Evolutionary conservation across 2,113 vertebrate species (phyloP), one percentile per base, ranked within the genome.

Genomic region (Sinocyclocheilus anshuiensis): DNA sequence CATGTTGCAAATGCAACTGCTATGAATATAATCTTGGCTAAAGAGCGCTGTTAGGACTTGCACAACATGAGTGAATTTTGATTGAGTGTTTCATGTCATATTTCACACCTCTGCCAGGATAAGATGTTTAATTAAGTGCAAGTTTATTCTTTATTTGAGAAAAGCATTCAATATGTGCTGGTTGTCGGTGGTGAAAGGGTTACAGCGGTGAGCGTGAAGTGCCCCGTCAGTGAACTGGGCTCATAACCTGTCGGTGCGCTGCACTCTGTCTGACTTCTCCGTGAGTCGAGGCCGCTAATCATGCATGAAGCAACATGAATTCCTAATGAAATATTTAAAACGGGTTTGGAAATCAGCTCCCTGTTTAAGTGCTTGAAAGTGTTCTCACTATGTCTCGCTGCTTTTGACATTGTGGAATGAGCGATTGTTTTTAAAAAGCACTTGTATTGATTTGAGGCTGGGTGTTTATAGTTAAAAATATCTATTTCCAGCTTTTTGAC

Each of bases 301-400:
- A 87, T 84, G 76, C 82, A 69, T 84, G 77, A 87, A 87, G 83
- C 29, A 84, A 84, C 86, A 87, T 81, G 67, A 75, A 84, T 87
- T 84, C 76, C 71, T 84, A 45, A 87, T 87, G 29, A 87, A 87
- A 87, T 81, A 87, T 87, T 87, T 50, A 87, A 76, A 77, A 33
- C 11, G 53, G 29, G 55, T 80, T 75, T 55, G 83, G 83, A 84
- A 48, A 33, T 65, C 53, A 11, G 57, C 59, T 57, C n/a, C 29
- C 61, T 29, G 65, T 81, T 57, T 81, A 45, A 81, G 76, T 55
- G 67, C 53, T 63, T 80, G 69, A 36, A 84, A 61, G 83, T 26
- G 22, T 81, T 69, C 33, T 87, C 42, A 53, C 65, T 84, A 69
- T 6, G 71, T 13, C 71, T 74, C 61, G 81, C 77, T 55, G 20